Evolutionary conservation across 2,797 vertebrate genomes (phyloP).

Genomic region (Crocodylus rhombifer): DNA sequence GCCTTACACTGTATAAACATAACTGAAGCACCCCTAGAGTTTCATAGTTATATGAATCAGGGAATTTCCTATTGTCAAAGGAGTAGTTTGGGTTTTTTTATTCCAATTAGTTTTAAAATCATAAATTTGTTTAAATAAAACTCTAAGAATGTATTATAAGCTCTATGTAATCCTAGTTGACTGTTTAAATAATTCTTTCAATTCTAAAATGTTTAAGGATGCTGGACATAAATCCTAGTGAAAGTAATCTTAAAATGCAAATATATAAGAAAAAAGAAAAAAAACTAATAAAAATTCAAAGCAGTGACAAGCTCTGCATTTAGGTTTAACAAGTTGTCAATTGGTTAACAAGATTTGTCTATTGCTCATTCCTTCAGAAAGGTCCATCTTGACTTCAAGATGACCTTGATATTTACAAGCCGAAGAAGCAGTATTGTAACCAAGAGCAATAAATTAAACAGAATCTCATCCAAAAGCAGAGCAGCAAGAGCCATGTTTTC

Average conservation of each 20-base stretch:
- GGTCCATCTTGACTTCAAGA: not conserved
- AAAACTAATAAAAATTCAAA: not conserved
- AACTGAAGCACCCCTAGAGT: not conserved
- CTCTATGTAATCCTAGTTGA: not conserved
- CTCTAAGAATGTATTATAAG: not conserved
- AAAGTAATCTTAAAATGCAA: not conserved
- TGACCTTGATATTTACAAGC: conserved; percentile 37
- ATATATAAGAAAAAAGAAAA: not conserved
- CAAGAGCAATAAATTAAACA: conserved; percentile 38
- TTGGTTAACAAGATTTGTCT: not conserved
- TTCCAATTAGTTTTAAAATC: not conserved
- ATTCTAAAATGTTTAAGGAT: not conserved
- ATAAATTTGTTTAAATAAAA: not conserved
- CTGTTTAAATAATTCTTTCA: not conserved
- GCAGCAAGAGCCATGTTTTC: not conserved
- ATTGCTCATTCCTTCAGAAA: not conserved
- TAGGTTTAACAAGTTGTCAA: not conserved
- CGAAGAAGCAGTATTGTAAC: conserved; percentile 46
- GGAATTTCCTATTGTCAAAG: conserved; percentile 2
- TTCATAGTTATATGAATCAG: not conserved
- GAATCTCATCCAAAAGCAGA: conserved; percentile 16
- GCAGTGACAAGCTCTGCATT: not conserved
- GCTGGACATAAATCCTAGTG: not conserved
- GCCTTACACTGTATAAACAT: too few relatives aligned
- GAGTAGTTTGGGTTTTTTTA: not conserved